Percentiles rank a stretch among this genome's conserved stretches.
phyloP scores from a whole-genome alignment of 2,797 vertebrate genomes.

The Benthosema pterotum region DNA sequence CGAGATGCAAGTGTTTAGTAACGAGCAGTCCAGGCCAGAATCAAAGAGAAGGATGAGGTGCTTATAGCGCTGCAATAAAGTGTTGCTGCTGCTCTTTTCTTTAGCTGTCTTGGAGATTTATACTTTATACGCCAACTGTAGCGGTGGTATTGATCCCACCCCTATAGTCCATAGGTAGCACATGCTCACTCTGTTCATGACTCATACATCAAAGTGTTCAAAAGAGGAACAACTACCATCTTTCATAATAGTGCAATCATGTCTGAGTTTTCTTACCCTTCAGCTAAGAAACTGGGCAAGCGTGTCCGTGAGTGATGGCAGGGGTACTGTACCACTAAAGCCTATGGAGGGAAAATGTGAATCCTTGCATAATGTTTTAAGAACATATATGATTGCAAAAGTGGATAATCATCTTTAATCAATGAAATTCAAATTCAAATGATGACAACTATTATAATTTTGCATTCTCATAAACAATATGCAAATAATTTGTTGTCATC shows the following conservation, averaged over 20 bases:
- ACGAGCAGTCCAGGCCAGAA: constrained; percentile 15
- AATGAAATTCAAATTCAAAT: too few relatives aligned
- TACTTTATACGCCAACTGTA: constrained; percentile 51
- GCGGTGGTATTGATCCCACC: constrained; percentile 62
- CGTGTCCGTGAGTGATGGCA: constrained; percentile 30
- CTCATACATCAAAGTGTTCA: constrained; percentile 50
- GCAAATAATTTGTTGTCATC: too few relatives aligned
- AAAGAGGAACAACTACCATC: constrained; percentile 44
- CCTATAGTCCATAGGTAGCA: constrained; percentile 55
- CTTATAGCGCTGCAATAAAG: constrained; percentile 26
- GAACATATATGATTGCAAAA: not conserved
- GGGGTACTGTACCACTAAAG: not conserved
- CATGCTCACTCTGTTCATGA: constrained; percentile 38
- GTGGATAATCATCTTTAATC: constrained; percentile 3
- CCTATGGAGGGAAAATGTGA: constrained; percentile 18
- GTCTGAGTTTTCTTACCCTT: constrained; percentile 38
- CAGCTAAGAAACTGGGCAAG: constrained; percentile 44
- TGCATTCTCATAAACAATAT: too few relatives aligned
- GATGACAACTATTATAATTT: too few relatives aligned
- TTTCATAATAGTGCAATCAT: constrained; percentile 40
- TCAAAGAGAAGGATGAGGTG: constrained; percentile 28
- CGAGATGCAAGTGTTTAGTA: not conserved
- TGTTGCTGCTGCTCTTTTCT: constrained; percentile 40
- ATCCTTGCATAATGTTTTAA: constrained; percentile 34
- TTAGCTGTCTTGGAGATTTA: constrained; percentile 57